These are phyloP conservation scores for Sceliomorpha sp. DNA, from an alignment of 2,888 invertebrate species.

Conservation along the genomic window DNA sequence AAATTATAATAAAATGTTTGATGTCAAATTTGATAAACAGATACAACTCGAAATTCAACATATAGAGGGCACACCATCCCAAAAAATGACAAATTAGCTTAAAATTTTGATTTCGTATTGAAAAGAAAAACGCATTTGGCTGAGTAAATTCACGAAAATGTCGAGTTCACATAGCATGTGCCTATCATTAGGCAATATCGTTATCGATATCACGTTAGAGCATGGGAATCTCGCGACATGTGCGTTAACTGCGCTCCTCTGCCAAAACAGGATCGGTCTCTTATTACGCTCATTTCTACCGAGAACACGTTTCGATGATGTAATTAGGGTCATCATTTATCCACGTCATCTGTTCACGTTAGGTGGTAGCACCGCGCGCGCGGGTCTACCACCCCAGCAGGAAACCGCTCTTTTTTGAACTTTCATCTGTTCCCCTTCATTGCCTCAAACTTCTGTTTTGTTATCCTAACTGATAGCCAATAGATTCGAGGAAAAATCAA, in stretches of 20 bases:
- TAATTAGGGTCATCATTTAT: slow-evolving; percentile 55
- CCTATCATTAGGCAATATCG: slow-evolving; percentile 20
- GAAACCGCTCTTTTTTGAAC: slow-evolving; percentile 43
- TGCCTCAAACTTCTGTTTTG: slow-evolving; percentile 44
- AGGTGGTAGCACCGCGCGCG: slow-evolving; percentile 49
- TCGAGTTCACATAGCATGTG: background rate
- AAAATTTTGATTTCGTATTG: no score
- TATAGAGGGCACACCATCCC: no score
- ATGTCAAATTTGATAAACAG: no score
- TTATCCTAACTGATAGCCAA: slow-evolving; percentile 54
- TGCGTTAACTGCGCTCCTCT: slow-evolving; percentile 43
- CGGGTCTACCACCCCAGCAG: slow-evolving; percentile 41
- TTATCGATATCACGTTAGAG: slow-evolving; percentile 41
- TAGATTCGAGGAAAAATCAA: slow-evolving; percentile 58
- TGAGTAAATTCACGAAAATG: no score
- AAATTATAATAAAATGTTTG: no score
- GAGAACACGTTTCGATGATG: slow-evolving; percentile 50
- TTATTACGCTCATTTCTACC: slow-evolving; percentile 15
- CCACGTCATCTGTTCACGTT: slow-evolving; percentile 55
- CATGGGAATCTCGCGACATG: slow-evolving; percentile 76
- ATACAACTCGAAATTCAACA: no score
- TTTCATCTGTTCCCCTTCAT: slow-evolving; percentile 44
- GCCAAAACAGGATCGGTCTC: slow-evolving; percentile 19
- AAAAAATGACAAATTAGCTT: no score
- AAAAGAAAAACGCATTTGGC: no score